Percentiles rank a stretch among this genome's conserved stretches.
Evolutionary conservation across 2,113 vertebrate species (phyloP).

Genomic region (Tautogolabrus adspersus): DNA sequence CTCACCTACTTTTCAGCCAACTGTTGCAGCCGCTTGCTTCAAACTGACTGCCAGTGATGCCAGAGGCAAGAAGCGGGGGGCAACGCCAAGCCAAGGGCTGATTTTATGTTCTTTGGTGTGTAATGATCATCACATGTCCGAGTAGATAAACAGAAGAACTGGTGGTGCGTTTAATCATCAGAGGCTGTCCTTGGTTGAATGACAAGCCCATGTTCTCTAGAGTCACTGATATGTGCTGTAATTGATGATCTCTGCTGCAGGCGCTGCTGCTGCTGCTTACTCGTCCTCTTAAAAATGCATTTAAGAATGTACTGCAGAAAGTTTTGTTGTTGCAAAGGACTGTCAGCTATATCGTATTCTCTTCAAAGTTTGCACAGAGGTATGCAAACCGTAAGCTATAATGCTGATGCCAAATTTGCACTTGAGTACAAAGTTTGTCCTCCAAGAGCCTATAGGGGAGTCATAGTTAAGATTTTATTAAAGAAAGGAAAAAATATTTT

Average conservation of each 20-base stretch:
- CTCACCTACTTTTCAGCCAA: slow-evolving; percentile 19
- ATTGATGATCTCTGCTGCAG: not conserved
- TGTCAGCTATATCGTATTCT: not conserved
- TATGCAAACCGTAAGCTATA: not conserved
- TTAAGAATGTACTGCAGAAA: not conserved
- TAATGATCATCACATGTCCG: slow-evolving; percentile 1
- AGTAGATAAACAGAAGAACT: not conserved
- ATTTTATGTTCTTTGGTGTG: slow-evolving; percentile 4
- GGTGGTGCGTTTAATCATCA: slow-evolving; percentile 2
- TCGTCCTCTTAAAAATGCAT: not conserved
- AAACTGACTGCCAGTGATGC: slow-evolving; percentile 11
- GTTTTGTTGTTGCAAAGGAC: not conserved
- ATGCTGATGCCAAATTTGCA: not conserved
- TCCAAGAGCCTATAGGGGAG: not conserved
- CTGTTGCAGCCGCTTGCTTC: slow-evolving; percentile 14
- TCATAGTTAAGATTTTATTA: not conserved
- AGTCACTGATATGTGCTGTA: not conserved
- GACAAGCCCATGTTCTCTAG: not conserved
- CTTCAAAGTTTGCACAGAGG: not conserved
- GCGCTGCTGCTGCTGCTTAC: slow-evolving; percentile 1
- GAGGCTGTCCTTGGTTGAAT: not conserved
- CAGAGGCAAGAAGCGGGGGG: slow-evolving; percentile 16
- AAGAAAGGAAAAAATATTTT: not conserved
- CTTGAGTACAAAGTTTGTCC: not conserved
- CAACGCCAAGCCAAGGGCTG: not conserved